These are phyloP conservation scores for Habropoda laboriosa DNA, from an alignment of 1,140 invertebrate species.

Conservation along the genomic window DNA sequence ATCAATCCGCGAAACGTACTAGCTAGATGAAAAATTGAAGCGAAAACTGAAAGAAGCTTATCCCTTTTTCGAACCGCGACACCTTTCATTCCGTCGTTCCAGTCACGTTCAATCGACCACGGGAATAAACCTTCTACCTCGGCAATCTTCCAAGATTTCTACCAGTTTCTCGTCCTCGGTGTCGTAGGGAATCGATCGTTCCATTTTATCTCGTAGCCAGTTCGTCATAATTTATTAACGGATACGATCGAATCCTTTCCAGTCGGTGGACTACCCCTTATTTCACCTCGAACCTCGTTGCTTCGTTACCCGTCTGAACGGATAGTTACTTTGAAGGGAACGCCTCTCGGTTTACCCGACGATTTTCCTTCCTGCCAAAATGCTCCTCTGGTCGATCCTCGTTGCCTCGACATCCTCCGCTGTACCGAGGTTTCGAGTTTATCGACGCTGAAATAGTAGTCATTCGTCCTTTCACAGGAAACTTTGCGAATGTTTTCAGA, in stretches of 20 bases:
- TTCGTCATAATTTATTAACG: not conserved
- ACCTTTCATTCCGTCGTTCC: not conserved
- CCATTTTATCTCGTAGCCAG: not conserved
- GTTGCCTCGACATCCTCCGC: not conserved
- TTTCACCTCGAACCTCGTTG: not conserved
- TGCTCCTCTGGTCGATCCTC: not conserved
- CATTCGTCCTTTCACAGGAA: too few species aligned
- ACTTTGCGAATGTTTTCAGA: too few species aligned
- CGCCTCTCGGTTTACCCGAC: not conserved
- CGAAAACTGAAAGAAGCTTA: not conserved
- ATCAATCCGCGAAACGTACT: not conserved
- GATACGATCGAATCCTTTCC: not conserved
- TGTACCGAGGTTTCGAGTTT: not conserved
- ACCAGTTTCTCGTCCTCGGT: not conserved
- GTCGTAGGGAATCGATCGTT: not conserved
- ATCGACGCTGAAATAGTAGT: not conserved
- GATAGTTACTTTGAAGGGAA: not conserved
- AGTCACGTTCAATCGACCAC: not conserved
- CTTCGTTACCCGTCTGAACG: not conserved
- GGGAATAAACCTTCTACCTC: not conserved
- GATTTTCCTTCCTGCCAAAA: not conserved
- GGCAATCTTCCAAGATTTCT: not conserved
- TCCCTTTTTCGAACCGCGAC: not conserved
- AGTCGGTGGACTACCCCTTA: not conserved
- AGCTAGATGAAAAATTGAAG: not conserved